Evolutionary conservation across 2,113 vertebrate genomes (phyloP).

Genomic region (Morone chrysops): DNA sequence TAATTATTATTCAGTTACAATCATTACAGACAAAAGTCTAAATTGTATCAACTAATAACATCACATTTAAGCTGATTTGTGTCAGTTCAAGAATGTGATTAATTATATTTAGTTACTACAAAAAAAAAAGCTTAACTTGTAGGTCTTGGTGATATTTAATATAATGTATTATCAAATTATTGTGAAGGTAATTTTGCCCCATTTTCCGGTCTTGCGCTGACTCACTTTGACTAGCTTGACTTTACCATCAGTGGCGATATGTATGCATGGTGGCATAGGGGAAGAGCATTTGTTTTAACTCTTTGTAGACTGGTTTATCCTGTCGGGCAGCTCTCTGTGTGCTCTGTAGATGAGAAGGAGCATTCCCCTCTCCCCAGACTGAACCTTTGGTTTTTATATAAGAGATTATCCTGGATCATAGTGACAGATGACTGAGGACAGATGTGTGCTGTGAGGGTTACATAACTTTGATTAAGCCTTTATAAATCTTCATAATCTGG

Average conservation of each 20-base stretch:
- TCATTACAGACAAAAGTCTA: no score
- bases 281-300: conserved; percentile 29
- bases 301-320: conserved; percentile 9
- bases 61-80: no score
- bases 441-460: conserved; percentile 24
- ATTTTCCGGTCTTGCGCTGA: background rate
- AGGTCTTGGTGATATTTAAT: background rate
- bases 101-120: no score
- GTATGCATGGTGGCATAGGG: background rate
- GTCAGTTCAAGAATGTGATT: no score
- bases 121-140: background rate
- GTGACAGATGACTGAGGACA: conserved; percentile 38
- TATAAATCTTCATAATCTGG: conserved; percentile 45
- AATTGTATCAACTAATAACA: no score
- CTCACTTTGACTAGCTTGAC: background rate
- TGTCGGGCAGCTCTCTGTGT: background rate
- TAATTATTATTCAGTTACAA: no score
- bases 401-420: conserved; percentile 49
- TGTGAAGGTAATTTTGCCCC: background rate
- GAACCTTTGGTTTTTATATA: conserved; percentile 36
- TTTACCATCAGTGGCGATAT: conserved; percentile 11
- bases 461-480: conserved; percentile 47
- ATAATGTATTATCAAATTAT: background rate
- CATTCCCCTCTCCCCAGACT: background rate
- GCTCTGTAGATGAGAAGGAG: background rate